Evolutionary conservation across 2,888 invertebrate genomes (phyloP).

Genomic region (Calephelis perditalis): DNA sequence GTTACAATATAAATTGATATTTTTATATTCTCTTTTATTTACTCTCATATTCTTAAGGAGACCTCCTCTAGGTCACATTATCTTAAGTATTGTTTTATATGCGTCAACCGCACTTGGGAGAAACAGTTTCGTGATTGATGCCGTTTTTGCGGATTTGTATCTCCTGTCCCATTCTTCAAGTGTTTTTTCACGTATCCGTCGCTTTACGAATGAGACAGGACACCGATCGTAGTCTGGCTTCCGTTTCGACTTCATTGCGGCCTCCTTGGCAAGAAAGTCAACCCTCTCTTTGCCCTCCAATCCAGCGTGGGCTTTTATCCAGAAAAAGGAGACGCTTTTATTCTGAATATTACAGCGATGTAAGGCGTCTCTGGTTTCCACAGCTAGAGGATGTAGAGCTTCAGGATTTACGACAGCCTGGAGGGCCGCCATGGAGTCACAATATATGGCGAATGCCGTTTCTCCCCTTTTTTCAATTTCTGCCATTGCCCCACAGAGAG

Average conservation of each 20-base stretch:
- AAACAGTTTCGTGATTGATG: not conserved
- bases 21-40: no score
- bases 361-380: not conserved
- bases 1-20: no score
- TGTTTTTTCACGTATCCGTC: not conserved
- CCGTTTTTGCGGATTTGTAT: not conserved
- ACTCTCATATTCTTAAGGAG: no score
- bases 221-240: not conserved
- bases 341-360: not conserved
- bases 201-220: not conserved
- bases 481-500: not conserved
- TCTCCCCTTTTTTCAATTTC: not conserved
- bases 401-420: no score
- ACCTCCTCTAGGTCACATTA: no score
- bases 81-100: no score
- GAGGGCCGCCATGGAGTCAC: no score
- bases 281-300: not conserved
- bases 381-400: not conserved
- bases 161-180: not conserved
- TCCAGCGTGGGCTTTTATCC: not conserved
- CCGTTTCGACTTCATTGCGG: not conserved
- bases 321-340: not conserved
- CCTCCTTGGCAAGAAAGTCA: not conserved
- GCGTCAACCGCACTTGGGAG: no score
- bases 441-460: not conserved